phyloP scores from a whole-genome alignment of 2,113 vertebrate species.

The Passer domesticus region DNA sequence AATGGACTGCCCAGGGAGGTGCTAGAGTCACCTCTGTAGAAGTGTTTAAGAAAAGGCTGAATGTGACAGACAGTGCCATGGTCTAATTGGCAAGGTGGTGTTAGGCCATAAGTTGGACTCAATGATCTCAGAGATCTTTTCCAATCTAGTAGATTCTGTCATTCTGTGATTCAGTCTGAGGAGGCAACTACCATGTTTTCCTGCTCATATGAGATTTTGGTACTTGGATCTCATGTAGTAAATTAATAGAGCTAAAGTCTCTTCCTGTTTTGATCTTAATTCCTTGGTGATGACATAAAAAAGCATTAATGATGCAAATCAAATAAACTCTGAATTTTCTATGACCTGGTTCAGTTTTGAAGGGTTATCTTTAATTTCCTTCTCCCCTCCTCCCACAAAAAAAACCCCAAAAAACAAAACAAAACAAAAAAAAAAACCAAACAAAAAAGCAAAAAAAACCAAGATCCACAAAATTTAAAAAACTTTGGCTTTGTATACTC shows the following conservation, averaged over 20 bases:
- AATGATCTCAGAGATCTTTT: not conserved
- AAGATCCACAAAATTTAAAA: not conserved
- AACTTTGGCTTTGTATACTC: not conserved
- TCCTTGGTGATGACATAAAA: not conserved
- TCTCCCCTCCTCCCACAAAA: not conserved
- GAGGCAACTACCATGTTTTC: not conserved
- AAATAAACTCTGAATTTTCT: not conserved
- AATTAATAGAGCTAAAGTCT: not conserved
- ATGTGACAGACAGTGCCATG: not conserved
- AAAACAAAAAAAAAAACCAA: not conserved
- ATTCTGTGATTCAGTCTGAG: not conserved
- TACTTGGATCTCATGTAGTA: not conserved
- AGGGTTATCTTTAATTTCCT: not conserved
- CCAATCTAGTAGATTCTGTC: not conserved
- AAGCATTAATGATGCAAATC: not conserved
- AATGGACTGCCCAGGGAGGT: not conserved
- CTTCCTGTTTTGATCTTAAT: not conserved
- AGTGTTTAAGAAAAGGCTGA: not conserved
- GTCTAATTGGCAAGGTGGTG: not conserved
- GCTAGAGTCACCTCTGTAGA: fast-evolving
- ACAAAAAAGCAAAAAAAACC: not conserved
- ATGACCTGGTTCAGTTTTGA: fast-evolving
- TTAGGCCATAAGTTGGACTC: not conserved
- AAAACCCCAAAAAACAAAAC: not conserved
- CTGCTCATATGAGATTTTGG: not conserved